Evolutionary conservation across 64 coral and sea anemone species (phyloP).

Genomic region (Exaiptasia diaphana): DNA sequence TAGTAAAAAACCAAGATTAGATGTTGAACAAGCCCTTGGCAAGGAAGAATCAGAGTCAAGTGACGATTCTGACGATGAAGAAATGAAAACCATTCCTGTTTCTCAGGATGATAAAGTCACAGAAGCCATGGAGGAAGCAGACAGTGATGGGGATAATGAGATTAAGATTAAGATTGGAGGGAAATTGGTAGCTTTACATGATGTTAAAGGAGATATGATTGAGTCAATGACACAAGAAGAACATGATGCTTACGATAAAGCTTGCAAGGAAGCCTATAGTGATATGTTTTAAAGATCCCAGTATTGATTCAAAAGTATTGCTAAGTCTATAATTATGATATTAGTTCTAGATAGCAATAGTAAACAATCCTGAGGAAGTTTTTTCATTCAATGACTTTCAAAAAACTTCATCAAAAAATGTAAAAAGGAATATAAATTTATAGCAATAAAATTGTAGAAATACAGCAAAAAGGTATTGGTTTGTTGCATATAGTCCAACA

Average conservation of each 20-base stretch:
- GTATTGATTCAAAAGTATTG: not conserved
- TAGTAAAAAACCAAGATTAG: slow-evolving; percentile 66
- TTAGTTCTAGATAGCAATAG: too few relatives aligned
- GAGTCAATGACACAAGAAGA: slow-evolving; percentile 89
- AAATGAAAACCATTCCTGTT: slow-evolving; percentile 3
- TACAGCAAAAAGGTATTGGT: too few relatives aligned
- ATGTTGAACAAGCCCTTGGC: slow-evolving; percentile 74
- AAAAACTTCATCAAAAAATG: too few relatives aligned
- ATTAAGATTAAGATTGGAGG: slow-evolving; percentile 78
- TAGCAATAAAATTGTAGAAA: too few relatives aligned
- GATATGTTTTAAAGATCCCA: slow-evolving; percentile 50
- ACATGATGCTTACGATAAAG: slow-evolving; percentile 85
- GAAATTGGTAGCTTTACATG: slow-evolving; percentile 76
- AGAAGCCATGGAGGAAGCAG: slow-evolving; percentile 60
- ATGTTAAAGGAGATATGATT: slow-evolving; percentile 92
- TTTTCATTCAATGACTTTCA: too few relatives aligned
- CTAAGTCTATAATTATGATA: too few relatives aligned
- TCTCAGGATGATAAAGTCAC: slow-evolving; percentile 37
- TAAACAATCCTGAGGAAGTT: too few relatives aligned
- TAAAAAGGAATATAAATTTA: too few relatives aligned
- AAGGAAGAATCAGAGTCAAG: slow-evolving; percentile 47
- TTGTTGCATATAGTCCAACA: too few relatives aligned
- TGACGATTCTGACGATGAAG: slow-evolving; percentile 51
- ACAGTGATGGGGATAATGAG: slow-evolving; percentile 74
- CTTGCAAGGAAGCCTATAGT: slow-evolving; percentile 76